phyloP scores from a whole-genome alignment of 2,888 invertebrate genomes.

The Mamestra brassicae region DNA sequence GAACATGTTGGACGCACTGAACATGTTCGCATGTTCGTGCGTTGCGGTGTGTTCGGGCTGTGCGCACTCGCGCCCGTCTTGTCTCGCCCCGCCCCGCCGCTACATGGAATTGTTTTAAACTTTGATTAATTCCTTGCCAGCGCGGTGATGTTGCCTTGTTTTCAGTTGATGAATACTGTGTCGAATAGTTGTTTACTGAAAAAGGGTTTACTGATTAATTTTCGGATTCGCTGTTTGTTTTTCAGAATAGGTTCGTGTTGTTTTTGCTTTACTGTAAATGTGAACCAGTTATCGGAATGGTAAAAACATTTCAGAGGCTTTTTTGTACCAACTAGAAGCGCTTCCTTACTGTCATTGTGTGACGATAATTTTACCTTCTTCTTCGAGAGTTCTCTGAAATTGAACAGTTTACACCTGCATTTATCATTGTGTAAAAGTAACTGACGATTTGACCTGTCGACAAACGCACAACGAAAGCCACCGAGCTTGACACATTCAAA shows the following conservation, averaged over 20 bases:
- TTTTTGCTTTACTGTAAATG: slow-evolving; percentile 14
- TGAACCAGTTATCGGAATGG: neutral
- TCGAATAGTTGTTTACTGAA: slow-evolving; percentile 72
- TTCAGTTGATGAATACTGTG: slow-evolving; percentile 81
- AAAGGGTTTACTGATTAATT: slow-evolving; percentile 65
- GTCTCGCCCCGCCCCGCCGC: slow-evolving; percentile 73
- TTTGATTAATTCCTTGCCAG: slow-evolving; percentile 89
- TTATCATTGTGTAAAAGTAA: slow-evolving; percentile 40
- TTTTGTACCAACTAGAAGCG: neutral
- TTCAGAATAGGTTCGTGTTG: neutral
- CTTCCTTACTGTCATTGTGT: neutral
- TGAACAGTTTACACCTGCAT: slow-evolving; percentile 42
- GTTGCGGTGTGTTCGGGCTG: slow-evolving; percentile 67
- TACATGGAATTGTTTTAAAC: slow-evolving; percentile 89
- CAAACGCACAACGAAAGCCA: slow-evolving; percentile 61
- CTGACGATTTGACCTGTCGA: slow-evolving; percentile 46
- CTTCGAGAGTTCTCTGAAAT: slow-evolving; percentile 12
- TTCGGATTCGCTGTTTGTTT: slow-evolving; percentile 46
- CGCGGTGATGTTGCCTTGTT: slow-evolving; percentile 82
- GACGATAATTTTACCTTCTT: neutral
- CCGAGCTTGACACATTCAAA: slow-evolving; percentile 78
- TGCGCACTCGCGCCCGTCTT: slow-evolving; percentile 64
- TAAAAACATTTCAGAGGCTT: neutral
- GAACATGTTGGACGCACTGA: slow-evolving; percentile 52
- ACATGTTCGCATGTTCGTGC: slow-evolving; percentile 61